These are phyloP conservation scores for Hydrolagus colliei DNA, from an alignment of 2,797 vertebrate genomes.

Conservation along the genomic window DNA sequence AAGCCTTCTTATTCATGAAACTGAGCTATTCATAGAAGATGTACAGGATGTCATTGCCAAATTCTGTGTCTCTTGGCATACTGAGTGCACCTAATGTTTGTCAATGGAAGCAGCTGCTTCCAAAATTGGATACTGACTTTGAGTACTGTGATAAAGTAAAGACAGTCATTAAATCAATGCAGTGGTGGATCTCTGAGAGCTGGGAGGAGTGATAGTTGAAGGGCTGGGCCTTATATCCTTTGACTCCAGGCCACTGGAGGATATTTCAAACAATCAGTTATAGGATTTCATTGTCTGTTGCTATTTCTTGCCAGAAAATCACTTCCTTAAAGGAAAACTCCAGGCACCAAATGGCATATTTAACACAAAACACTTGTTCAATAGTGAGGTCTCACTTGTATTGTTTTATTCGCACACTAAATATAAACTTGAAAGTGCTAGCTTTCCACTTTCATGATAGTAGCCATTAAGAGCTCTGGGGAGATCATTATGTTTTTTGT, in stretches of 20 bases:
- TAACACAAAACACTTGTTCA: background rate
- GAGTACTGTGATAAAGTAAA: background rate
- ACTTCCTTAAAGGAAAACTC: conserved; percentile 25
- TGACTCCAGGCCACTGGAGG: background rate
- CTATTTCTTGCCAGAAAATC: background rate
- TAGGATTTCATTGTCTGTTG: background rate
- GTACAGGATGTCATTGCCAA: background rate
- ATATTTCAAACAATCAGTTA: background rate
- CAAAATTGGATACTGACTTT: background rate
- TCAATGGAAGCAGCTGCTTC: background rate
- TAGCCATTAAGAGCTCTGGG: background rate
- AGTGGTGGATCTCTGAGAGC: background rate
- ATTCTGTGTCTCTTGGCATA: background rate
- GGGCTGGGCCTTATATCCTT: background rate
- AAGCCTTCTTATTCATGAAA: background rate
- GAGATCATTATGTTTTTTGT: background rate
- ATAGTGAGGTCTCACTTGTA: background rate
- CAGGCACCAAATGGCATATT: background rate
- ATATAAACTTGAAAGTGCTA: background rate
- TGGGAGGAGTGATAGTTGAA: too few relatives aligned
- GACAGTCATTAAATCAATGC: conserved; percentile 12
- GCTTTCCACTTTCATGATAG: background rate
- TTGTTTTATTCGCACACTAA: background rate
- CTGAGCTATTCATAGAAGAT: background rate
- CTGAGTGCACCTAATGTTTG: background rate